Percentiles rank a stretch among this genome's conserved stretches.
These are phyloP conservation scores for Phortica variegata DNA, from an alignment of 1,140 invertebrate species.

Conservation along the genomic window DNA sequence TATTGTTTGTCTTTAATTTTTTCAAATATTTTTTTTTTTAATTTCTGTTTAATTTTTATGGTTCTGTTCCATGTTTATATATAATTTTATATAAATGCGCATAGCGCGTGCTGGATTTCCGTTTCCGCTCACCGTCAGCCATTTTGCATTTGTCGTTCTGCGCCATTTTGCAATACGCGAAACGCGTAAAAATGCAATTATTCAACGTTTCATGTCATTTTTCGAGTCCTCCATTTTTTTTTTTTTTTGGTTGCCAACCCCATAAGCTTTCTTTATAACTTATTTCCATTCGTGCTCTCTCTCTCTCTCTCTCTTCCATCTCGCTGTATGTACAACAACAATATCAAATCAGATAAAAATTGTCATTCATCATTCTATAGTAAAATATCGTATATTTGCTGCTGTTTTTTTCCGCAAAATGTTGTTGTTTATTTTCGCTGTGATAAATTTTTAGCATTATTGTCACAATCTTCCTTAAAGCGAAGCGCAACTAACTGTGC, in stretches of 20 bases:
- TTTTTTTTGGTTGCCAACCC: constrained; percentile 9
- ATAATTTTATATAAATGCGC: no score
- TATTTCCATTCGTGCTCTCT: background rate
- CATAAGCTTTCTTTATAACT: no score
- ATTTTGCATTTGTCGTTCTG: background rate
- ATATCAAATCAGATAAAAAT: constrained; percentile 43
- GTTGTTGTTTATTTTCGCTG: constrained; percentile 6
- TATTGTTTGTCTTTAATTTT: no score
- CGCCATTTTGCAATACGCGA: constrained; percentile 20
- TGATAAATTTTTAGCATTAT: constrained; percentile 33
- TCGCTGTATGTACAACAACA: no score
- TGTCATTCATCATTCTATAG: constrained; percentile 39
- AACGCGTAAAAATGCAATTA: constrained; percentile 24
- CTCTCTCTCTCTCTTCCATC: background rate
- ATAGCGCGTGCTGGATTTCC: no score
- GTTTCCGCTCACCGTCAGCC: no score
- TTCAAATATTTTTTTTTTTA: no score
- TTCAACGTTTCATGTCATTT: constrained; percentile 4
- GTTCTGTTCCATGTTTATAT: no score
- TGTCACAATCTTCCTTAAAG: no score
- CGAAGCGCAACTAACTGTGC: no score
- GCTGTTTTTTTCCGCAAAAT: background rate
- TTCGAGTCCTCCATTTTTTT: constrained; percentile 12
- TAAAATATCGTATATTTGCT: constrained; percentile 1
- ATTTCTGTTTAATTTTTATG: no score